Base-by-base conservation (phyloP, 2,797 vertebrate genomes). In the Peromyscus melanophrys region DNA sequence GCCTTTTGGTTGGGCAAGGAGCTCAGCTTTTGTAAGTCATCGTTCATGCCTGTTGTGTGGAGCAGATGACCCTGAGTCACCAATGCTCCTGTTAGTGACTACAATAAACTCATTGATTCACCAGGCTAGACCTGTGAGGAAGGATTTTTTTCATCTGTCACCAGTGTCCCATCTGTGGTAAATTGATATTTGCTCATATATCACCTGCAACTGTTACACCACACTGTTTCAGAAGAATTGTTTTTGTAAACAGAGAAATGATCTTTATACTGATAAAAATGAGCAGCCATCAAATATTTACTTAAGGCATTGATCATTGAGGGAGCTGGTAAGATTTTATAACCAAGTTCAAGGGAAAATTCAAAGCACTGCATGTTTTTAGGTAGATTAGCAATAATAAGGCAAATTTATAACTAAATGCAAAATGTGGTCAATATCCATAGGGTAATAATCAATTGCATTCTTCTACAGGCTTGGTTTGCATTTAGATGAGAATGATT, bases 281-380 rank as follows among this genome's bases (percentile, higher is more conserved):
- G 34, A 78, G 2, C 14, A 65, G 1, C 16, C 31, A n/a, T 52
- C 69, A 73, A 43, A 82, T 46, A 83, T 59, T 95, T 76, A 89
- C 75, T 95, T 76, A 89, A 89, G 67, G 61, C 73, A n/a, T 63
- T 90, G 87, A 25, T 78, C 84, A 78, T 23, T 71, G 63, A 71
- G 34, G 16, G 59, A 89, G 3, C 25, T 83, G 57, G 14, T 59
- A 61, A 82, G 7, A 67, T 93, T 9, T 23, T 65, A 90, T 37
- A 65, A 29, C 43, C 43, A 90, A 69, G 23, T 65, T 78, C 43
- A 90, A 65, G 34, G 43, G 57, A 93, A 55, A 93, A 80, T 81
- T 17, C 12, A 52, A 43, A 81, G n/a, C 13, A 12, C 4, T 27
- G 17, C 14, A 12, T 23, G 16, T 57, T 94, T 80, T 31, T 86